A percentile compares a stretch with the other conserved stretches of the same genome.
Evolutionary conservation across 1,140 invertebrate species (phyloP).

Genomic region (Bombus affinis): DNA sequence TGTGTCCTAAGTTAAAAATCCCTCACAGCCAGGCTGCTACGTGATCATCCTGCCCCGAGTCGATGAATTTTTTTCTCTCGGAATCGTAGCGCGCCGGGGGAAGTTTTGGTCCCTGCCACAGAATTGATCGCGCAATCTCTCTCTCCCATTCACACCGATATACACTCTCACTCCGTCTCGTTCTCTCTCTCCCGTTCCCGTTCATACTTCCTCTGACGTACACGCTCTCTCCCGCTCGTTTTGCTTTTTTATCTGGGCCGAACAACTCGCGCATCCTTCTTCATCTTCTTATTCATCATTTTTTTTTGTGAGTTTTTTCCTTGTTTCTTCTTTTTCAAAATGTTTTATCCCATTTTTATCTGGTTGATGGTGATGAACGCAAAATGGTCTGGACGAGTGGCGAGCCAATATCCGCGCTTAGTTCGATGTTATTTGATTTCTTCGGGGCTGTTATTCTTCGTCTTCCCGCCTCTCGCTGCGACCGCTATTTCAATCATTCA

Average conservation of each 20-base stretch:
- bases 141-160: constrained; percentile 62
- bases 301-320: constrained; percentile 3
- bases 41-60: constrained; percentile 52
- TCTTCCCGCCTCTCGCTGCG: constrained; percentile 17
- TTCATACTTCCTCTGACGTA: constrained; percentile 37
- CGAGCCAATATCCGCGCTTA: constrained; percentile 49
- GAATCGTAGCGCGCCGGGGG: constrained; percentile 69
- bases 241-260: constrained; percentile 14
- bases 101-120: constrained; percentile 56
- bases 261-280: constrained; percentile 14
- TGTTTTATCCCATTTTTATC: constrained; percentile 10
- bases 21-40: constrained; percentile 38
- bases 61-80: constrained; percentile 48
- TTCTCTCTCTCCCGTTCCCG: constrained; percentile 57
- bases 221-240: constrained; percentile 20
- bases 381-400: constrained; percentile 56
- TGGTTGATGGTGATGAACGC: constrained; percentile 44
- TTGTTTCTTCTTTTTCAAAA: not conserved
- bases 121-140: constrained; percentile 64
- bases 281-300: constrained; percentile 12
- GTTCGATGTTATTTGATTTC: constrained; percentile 49
- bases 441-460: constrained; percentile 58
- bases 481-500: constrained; percentile 42
- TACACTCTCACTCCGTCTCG: constrained; percentile 47
- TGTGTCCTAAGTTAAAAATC: constrained; percentile 8